A percentile compares a stretch with the other conserved stretches of the same genome.
phyloP scores from a whole-genome alignment of 92 coral and sea anemone species.

The Isaurus tuberculatus region DNA sequence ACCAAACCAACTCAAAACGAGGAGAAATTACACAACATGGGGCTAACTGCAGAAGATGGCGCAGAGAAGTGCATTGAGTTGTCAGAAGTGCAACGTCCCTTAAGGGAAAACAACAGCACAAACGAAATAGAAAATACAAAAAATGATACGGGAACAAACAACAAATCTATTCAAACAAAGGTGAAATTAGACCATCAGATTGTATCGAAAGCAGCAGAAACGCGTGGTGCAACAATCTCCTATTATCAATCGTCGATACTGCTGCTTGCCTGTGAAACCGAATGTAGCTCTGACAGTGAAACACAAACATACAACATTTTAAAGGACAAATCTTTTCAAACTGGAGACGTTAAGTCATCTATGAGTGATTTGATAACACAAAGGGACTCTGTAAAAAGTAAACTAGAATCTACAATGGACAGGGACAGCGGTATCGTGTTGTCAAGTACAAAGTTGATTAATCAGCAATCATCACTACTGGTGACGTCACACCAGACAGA shows the following conservation, averaged over 20 bases:
- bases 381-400: not conserved
- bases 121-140: not conserved
- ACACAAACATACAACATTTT: not conserved
- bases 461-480: conserved; percentile 15
- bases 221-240: not conserved
- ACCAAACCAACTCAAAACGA: not conserved
- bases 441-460: not conserved
- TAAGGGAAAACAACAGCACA: not conserved
- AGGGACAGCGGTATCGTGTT: conserved; percentile 33
- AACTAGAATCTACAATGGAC: not conserved
- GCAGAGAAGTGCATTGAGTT: not conserved
- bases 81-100: not conserved
- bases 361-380: not conserved
- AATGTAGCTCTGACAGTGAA: conserved; percentile 26
- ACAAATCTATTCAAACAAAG: not conserved
- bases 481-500: conserved; percentile 28
- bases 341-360: not conserved
- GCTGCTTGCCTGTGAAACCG: conserved; percentile 17
- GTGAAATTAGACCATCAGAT: not conserved
- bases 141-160: not conserved
- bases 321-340: not conserved
- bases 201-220: not conserved
- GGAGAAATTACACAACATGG: not conserved
- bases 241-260: conserved; percentile 35
- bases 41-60: not conserved